Evolutionary conservation across 2,888 invertebrate species (phyloP).

Genomic region (Fragum whitleyi): DNA sequence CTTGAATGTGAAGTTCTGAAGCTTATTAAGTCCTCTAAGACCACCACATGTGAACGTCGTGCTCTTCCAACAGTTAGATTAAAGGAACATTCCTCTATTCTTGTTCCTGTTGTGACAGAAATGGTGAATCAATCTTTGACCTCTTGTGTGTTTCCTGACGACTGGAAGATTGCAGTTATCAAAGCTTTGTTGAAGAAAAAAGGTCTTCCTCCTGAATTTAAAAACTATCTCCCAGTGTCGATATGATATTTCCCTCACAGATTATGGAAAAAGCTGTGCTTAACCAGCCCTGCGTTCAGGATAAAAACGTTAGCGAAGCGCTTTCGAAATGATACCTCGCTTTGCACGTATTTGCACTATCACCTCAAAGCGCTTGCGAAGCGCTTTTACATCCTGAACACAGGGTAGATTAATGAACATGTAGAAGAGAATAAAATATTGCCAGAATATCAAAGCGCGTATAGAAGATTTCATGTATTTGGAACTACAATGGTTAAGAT

Average conservation of each 20-base stretch:
- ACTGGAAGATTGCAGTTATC: conserved; percentile 48
- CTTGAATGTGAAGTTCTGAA: too few species aligned
- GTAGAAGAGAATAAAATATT: too few species aligned
- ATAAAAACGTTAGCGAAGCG: too few species aligned
- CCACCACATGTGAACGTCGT: too few species aligned
- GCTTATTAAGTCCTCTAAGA: too few species aligned
- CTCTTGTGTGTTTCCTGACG: conserved; percentile 38
- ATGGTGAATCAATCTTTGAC: conserved; percentile 37
- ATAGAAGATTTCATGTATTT: too few species aligned
- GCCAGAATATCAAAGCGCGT: too few species aligned
- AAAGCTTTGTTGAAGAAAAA: conserved; percentile 42
- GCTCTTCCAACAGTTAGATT: conserved; percentile 40
- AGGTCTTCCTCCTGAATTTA: conserved; percentile 39
- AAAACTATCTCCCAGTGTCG: conserved; percentile 49
- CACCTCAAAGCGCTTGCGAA: conserved; percentile 37
- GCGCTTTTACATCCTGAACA: too few species aligned
- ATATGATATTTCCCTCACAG: conserved; percentile 47
- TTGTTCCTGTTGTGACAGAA: conserved; percentile 33
- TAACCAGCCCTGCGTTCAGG: too few species aligned
- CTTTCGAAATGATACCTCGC: too few species aligned
- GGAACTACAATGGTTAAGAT: too few species aligned
- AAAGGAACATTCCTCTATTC: conserved; percentile 31
- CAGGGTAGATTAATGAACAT: too few species aligned
- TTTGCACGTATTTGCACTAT: conserved; percentile 33
- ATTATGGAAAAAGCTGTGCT: conserved; percentile 44